These are phyloP conservation scores for Nasua narica DNA, from an alignment of 2,797 vertebrate genomes.

Conservation along the genomic window DNA sequence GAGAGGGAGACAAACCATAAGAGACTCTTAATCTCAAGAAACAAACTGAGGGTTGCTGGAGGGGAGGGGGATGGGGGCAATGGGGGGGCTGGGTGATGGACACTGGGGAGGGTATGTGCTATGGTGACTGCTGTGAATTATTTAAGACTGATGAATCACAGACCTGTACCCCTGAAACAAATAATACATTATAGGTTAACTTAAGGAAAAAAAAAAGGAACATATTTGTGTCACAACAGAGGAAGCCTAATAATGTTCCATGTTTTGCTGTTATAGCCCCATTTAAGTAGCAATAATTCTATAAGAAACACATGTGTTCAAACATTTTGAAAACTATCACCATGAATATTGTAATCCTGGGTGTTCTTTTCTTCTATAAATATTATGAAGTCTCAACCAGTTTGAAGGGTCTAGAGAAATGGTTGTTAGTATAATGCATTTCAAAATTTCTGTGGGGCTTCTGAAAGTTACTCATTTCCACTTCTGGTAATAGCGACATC, in stretches of 20 bases:
- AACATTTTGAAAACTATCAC: background rate
- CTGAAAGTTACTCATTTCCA: background rate
- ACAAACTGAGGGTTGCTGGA: too few relatives aligned
- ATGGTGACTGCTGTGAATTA: too few relatives aligned
- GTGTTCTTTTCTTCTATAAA: background rate
- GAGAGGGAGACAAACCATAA: too few relatives aligned
- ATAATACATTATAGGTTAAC: too few relatives aligned
- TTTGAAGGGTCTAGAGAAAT: background rate
- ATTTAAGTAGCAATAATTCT: background rate
- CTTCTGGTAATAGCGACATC: background rate
- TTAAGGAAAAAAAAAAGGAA: too few relatives aligned
- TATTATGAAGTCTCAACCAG: background rate
- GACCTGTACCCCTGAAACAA: too few relatives aligned
- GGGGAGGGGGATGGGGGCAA: too few relatives aligned
- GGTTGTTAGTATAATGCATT: background rate
- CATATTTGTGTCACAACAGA: background rate
- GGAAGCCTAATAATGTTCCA: background rate
- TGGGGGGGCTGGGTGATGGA: too few relatives aligned
- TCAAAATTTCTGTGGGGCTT: background rate
- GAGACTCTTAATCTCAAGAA: too few relatives aligned
- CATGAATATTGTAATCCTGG: background rate
- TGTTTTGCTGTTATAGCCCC: background rate
- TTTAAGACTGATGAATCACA: too few relatives aligned
- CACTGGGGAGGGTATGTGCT: too few relatives aligned
- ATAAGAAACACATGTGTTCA: background rate